Evolutionary conservation across 1,140 invertebrate species (phyloP), one percentile per base, ranked within the genome.

Genomic region (Drosophila ogumai): DNA sequence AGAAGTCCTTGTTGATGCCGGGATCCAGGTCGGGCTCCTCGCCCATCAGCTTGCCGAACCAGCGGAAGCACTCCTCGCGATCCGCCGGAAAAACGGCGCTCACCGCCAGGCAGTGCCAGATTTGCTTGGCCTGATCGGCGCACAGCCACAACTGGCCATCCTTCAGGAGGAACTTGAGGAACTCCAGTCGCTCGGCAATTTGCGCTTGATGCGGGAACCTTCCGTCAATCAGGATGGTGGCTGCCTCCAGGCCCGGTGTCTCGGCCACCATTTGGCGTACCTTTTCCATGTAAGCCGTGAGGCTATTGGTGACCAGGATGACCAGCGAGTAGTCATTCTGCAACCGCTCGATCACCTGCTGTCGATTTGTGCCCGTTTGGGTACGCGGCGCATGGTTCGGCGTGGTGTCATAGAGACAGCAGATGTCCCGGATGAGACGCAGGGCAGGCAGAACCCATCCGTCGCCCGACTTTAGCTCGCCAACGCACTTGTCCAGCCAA

Each of bases 31-130:
- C 98, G 6, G 98, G 98, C 91, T 99, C 98, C 81, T 99, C 98
- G 6, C 98, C 98, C 98, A 99, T 99, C 55, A 99, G 93, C 94
- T 99, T 98, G n/a, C 98, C 98, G 93, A 99, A 99, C 98, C 98
- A 99, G 86, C 98, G 98, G 93, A 99, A 99, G 93, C 98, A 99
- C 5, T 98, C 97, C 93, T 99, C 98, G 44, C 98, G 94, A 93
- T 99, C 99, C 4, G 96, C 96, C 4, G 96, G 93, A 93, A 98
- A 99, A 2, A 98, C 97, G 8, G 98, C 97, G 90, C 96, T 96
- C 92, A 99, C 98, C 13, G 98, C 98, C 49, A 99, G 94, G 93
- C 98, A 99, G 79, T 98, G 96, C 99, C 99, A 99, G 77, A 99
- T 99, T 94, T 98, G 97, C 92, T 98, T 98, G 3, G 98, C 98